Base-by-base conservation (phyloP, 2,888 invertebrate species). In the Ypsolopha scabrella region DNA sequence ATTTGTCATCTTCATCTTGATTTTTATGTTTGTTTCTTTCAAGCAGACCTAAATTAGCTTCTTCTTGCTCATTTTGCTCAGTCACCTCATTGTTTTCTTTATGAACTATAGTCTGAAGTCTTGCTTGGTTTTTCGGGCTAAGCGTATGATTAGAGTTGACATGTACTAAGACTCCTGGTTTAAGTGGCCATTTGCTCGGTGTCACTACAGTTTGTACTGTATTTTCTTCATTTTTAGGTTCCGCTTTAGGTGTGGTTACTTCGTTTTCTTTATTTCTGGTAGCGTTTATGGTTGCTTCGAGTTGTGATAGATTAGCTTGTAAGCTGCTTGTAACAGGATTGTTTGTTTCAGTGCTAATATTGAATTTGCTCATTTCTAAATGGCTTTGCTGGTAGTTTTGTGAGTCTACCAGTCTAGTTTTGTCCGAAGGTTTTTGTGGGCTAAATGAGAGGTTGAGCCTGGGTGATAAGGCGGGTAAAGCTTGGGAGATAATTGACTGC, bases 121-220 rank as follows among this genome's bases (percentile, higher is more conserved):
- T 70, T 4, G 81, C 77, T 67, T 83, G 86, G 60, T 87, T 87
- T 61, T 87, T 87, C 36, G 90, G 89, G 60, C 90, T 89, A 11
- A 90, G 67, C 61, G 92, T 93, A 73, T 94, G 93, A 72, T 93
- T 91, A 52, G 94, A 93, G 80, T 95, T 95, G 33, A 95, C 92
- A 72, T 96, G 96, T 48, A 96, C 93, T 65, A 96, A 87, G 51
- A 96, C 95, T 51, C 96, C 96, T 2, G 96, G 95, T 67, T 94
- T 93, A 54, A 95, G 79, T 7, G 96, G 96, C 96, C 96, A 96
- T 70, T 94, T 92, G 60, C 87, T 91, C 4, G 89, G 88, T 24
- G 91, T 88, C 33, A 73, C 71, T 38, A 75, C 71, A 55, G 72
- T 70, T 65, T 80, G 75, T 36, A 58, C 60, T 60, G 75, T 76